Evolutionary conservation across 2,113 vertebrate species (phyloP).

Genomic region (Cyphomyrus discorhynchus): DNA sequence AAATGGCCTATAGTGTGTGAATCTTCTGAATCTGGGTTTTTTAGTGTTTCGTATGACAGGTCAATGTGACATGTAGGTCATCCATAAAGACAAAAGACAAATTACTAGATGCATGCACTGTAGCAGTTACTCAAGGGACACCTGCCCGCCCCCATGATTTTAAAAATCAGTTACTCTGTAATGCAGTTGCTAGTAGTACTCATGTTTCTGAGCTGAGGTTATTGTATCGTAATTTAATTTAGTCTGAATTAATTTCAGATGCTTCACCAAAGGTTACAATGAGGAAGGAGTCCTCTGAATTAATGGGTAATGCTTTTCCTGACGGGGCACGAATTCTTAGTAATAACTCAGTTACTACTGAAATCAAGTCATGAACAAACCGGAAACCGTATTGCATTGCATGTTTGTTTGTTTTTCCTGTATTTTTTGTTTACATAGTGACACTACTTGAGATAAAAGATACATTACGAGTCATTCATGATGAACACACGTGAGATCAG

Average conservation of each 20-base stretch:
- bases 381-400: too few relatives aligned
- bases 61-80: neutral
- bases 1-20: neutral
- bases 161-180: neutral
- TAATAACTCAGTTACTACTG: neutral
- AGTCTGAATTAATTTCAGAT: neutral
- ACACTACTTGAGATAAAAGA: neutral
- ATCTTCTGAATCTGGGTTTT: neutral
- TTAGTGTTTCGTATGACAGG: neutral
- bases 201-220: neutral
- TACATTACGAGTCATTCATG: neutral
- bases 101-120: neutral
- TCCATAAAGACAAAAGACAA: neutral
- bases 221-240: slow-evolving; percentile 19
- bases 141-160: neutral
- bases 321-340: neutral
- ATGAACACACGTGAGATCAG: neutral
- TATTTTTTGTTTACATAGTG: neutral
- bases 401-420: too few relatives aligned
- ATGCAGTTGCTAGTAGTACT: neutral
- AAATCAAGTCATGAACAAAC: neutral
- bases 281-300: neutral
- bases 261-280: neutral
- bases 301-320: neutral
- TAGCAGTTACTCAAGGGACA: neutral